phyloP scores from a whole-genome alignment of 2,888 invertebrate genomes.

The Abrostola tripartita region DNA sequence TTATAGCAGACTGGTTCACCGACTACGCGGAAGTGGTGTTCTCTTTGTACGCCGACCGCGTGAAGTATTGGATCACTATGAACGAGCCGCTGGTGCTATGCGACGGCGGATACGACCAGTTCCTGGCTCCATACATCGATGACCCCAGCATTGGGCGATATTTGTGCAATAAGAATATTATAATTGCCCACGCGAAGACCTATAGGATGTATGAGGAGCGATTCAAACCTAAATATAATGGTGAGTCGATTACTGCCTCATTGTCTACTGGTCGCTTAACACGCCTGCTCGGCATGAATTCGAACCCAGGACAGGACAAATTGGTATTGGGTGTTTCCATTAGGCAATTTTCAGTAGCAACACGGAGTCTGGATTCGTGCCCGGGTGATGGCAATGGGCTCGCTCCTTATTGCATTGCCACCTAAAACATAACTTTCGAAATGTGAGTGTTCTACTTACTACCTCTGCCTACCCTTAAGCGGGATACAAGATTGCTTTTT shows the following conservation, averaged over 20 bases:
- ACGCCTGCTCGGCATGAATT: too few relatives aligned
- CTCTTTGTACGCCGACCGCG: conserved; percentile 87
- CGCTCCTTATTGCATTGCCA: too few relatives aligned
- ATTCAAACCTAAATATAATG: conserved; percentile 82
- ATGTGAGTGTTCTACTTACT: too few relatives aligned
- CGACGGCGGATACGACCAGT: conserved; percentile 73
- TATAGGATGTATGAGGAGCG: conserved; percentile 87
- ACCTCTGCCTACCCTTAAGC: too few relatives aligned
- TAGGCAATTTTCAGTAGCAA: too few relatives aligned
- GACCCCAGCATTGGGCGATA: conserved; percentile 84
- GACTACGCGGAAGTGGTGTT: conserved; percentile 88
- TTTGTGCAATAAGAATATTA: conserved; percentile 89
- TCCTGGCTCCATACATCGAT: conserved; percentile 65
- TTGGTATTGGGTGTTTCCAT: too few relatives aligned
- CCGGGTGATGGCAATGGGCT: too few relatives aligned
- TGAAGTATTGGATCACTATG: conserved; percentile 91
- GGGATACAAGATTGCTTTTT: too few relatives aligned
- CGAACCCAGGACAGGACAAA: too few relatives aligned
- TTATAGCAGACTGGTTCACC: conserved; percentile 87
- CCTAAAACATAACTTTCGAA: too few relatives aligned
- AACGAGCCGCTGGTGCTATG: conserved; percentile 89
- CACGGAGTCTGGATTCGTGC: too few relatives aligned
- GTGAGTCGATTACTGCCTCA: conserved; percentile 58
- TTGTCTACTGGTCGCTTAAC: neutral
- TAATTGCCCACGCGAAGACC: conserved; percentile 90